Base-by-base conservation (phyloP, 2,888 invertebrate genomes). In the Chouioia cunea region DNA sequence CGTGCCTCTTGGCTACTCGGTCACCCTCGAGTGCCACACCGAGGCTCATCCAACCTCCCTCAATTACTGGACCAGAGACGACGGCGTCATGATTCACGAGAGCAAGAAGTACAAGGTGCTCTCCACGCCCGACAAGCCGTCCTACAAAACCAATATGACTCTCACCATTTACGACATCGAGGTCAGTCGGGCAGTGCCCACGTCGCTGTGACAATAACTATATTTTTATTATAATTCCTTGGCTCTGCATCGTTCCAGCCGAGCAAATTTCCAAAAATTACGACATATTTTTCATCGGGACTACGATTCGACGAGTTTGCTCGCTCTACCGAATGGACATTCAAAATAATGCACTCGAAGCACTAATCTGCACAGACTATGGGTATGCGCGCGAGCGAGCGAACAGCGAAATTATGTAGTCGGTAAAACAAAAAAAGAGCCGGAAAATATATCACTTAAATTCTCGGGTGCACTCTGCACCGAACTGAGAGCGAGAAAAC, bases 31-130 rank as follows among this genome's bases (percentile, higher is more conserved):
- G 86, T 96, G 96, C 83, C 93, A 93, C 83, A 94, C 95, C 6
- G 96, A 96, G 86, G 96, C 96, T 2, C 94, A 95, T 87, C 96
- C 96, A 3, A 93, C 93, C 43, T 96, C 96, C 16, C 89, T 96
- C 71, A 96, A 96, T 87, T 95, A 95, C 84, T 96, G 95, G 96
- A 94, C 95, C 0, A 88, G 93, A 71, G 94, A 94, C 82, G 94
- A 93, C 79, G 94, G 93, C 12, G 92, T 93, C 81, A 96, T 96
- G 95, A 94, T 96, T 76, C 94, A 94, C 82, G 94, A 95, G 81
- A 93, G 92, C 64, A 85, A 88, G 68, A 96, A 96, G 85, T 96
- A 95, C 85, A 92, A 89, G 74, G 82, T 81, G 2, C 77, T 79
- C 8, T 78, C 81, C 77, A 86, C 85, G 79, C 91, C 93, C 82